These are phyloP conservation scores for Synodontis membranacea DNA, from an alignment of 2,113 vertebrate genomes.

Conservation along the genomic window DNA sequence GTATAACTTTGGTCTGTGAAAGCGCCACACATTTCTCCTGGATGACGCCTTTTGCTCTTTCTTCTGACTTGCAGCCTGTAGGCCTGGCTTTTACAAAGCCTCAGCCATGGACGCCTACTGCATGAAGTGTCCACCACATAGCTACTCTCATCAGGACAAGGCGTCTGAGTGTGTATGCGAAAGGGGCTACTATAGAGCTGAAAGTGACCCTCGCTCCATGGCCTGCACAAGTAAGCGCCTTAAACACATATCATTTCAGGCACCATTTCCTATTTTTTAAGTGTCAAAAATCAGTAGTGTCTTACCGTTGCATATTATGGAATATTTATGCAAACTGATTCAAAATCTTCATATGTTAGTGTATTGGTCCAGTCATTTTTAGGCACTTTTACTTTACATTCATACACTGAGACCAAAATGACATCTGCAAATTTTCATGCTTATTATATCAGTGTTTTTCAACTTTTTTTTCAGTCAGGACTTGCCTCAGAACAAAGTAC, in stretches of 20 bases:
- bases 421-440: not conserved
- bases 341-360: not conserved
- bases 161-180: constrained; percentile 77
- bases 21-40: not conserved
- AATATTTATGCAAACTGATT: not conserved
- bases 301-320: not conserved
- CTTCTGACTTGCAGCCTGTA: constrained; percentile 68
- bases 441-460: not conserved
- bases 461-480: not conserved
- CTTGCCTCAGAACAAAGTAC: not conserved
- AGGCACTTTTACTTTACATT: not conserved
- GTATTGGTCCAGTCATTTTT: not conserved
- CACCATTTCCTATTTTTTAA: not conserved
- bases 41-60: not conserved
- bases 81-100: constrained; percentile 79
- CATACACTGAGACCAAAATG: not conserved
- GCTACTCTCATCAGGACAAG: constrained; percentile 75
- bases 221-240: constrained; percentile 78
- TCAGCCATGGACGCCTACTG: constrained; percentile 78
- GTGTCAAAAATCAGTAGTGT: not conserved
- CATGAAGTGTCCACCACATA: constrained; percentile 79
- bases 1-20: not conserved
- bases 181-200: constrained; percentile 74
- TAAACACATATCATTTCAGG: not conserved
- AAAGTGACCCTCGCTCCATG: constrained; percentile 76